Evolutionary conservation across 2,888 invertebrate species (phyloP), one percentile per base, ranked within the genome.

Genomic region (Pteria penguin): DNA sequence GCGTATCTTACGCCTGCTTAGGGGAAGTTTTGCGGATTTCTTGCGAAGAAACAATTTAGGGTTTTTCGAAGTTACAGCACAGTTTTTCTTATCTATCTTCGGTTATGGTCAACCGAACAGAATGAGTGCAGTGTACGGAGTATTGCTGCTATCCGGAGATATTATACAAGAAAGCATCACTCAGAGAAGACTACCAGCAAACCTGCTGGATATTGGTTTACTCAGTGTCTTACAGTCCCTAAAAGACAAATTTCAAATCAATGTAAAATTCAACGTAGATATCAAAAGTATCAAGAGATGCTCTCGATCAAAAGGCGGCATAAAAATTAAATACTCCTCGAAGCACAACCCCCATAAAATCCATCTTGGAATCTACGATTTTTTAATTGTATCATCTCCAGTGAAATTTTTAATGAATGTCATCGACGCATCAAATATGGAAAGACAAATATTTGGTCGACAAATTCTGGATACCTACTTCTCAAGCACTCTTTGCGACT

Each of bases 101-200:
- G 72, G 72, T 4, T 72, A 72, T n/a, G 72, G 72, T n/a, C 33
- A 22, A 33, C n/a, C 55, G 24, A 45, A 72, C 26, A 65, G 65
- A 22, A 57, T 33, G 2, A 62, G 62, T 14, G 63, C 72, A 11
- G 18, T 72, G n/a, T 72, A 72, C 18, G 72, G 65, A 14, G 14
- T 72, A 27, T n/a, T n/a, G n/a, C n/a, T n/a, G n/a, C n/a, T n/a
- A n/a, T n/a, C n/a, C n/a, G n/a, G n/a, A n/a, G n/a, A n/a, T n/a
- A n/a, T n/a, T n/a, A n/a, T n/a, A n/a, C n/a, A n/a, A n/a, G n/a
- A n/a, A n/a, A n/a, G n/a, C n/a, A n/a, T n/a, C n/a, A n/a, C n/a
- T n/a, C n/a, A n/a, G n/a, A n/a, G n/a, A n/a, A n/a, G n/a, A n/a
- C n/a, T n/a, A n/a, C n/a, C n/a, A n/a, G n/a, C n/a, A n/a, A n/a